Conservation (phyloP, 92 coral and sea anemone genomes). For the Porites cylindrica region DNA sequence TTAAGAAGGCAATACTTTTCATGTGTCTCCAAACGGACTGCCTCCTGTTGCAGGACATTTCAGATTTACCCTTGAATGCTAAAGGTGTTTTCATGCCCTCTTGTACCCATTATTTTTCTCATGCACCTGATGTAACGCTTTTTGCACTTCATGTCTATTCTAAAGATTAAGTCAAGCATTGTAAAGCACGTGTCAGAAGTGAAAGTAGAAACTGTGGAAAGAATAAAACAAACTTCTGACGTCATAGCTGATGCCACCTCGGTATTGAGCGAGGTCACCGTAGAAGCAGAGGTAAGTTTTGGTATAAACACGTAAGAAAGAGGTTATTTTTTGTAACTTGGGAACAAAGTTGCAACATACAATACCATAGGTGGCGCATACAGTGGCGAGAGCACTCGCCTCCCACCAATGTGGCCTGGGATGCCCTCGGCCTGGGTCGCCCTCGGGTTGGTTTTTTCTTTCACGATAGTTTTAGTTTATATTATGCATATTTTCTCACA, state of each 20-base stretch:
- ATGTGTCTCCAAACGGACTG: no score
- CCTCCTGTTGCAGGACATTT: no score
- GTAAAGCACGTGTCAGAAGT: slow-evolving; percentile 40
- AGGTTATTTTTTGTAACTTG: no score
- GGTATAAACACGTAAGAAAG: background rate
- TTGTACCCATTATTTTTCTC: background rate
- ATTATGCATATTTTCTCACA: no score
- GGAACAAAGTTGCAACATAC: no score
- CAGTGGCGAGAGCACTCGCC: no score
- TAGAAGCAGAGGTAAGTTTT: slow-evolving; percentile 46
- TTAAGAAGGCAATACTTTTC: no score
- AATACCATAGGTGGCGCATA: no score
- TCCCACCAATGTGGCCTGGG: no score
- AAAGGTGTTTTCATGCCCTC: background rate
- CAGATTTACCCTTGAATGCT: background rate
- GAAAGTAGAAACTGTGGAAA: slow-evolving; percentile 46
- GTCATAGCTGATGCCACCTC: slow-evolving; percentile 65
- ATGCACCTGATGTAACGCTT: background rate
- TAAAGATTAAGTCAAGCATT: slow-evolving; percentile 65
- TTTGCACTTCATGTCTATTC: background rate
- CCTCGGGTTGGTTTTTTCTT: no score
- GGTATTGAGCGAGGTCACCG: slow-evolving; percentile 28
- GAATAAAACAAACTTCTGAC: slow-evolving; percentile 51
- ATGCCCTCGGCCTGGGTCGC: no score
- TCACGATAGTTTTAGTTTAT: no score